These are phyloP conservation scores for Irena cyanogastra DNA, from an alignment of 2,113 vertebrate species.

Conservation along the genomic window DNA sequence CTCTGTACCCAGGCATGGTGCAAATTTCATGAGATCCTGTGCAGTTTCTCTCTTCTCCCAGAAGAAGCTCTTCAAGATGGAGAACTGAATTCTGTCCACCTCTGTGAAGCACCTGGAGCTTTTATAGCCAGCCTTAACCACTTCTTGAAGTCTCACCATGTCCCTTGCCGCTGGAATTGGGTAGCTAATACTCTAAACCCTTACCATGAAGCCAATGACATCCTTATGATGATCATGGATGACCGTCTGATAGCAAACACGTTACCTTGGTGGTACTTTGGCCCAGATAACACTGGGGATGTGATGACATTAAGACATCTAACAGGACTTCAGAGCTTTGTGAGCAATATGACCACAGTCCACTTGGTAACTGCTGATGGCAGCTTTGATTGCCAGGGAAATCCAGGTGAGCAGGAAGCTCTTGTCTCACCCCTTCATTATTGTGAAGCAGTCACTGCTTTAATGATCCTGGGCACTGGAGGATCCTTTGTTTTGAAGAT, in stretches of 20 bases:
- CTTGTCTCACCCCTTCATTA: constrained; percentile 88
- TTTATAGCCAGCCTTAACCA: constrained; percentile 92
- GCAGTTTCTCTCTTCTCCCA: constrained; percentile 80
- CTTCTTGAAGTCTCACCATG: constrained; percentile 80
- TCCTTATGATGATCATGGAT: constrained; percentile 83
- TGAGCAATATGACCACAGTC: constrained; percentile 74
- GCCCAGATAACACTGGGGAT: constrained; percentile 90
- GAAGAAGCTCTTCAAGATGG: constrained; percentile 72
- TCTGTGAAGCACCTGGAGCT: constrained; percentile 93
- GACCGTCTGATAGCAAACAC: constrained; percentile 92
- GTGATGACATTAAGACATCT: constrained; percentile 85
- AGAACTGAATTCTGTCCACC: constrained; percentile 86
- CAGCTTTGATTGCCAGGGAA: constrained; percentile 96
- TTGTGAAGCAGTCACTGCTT: constrained; percentile 85
- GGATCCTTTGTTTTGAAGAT: constrained; percentile 95
- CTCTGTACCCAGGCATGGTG: constrained; percentile 96
- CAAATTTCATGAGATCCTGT: constrained; percentile 91
- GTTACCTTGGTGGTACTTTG: constrained; percentile 89
- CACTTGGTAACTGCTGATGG: constrained; percentile 94
- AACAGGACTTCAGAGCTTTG: constrained; percentile 80
- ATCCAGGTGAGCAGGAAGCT: constrained; percentile 92
- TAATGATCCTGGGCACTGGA: constrained; percentile 79
- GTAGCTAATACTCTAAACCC: constrained; percentile 90
- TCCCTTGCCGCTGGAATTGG: constrained; percentile 88
- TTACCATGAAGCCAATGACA: constrained; percentile 88